Evolutionary conservation across 2,888 invertebrate genomes (phyloP).

Genomic region (Dascillus cervinus): DNA sequence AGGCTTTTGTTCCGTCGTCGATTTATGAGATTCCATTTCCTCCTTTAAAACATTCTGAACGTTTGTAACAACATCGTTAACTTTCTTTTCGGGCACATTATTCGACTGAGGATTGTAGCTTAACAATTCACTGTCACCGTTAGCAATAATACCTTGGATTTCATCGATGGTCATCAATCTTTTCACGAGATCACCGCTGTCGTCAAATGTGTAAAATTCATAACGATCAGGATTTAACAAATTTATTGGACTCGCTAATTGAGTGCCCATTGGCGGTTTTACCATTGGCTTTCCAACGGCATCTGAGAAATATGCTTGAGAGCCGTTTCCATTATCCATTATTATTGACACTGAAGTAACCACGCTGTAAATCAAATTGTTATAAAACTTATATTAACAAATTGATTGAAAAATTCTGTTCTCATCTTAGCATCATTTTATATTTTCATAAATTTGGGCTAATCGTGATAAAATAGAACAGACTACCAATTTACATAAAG

Average conservation of each 20-base stretch:
- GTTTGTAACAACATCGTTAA: slow-evolving; percentile 72
- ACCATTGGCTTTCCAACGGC: slow-evolving; percentile 60
- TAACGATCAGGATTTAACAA: slow-evolving; percentile 75
- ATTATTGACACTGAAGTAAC: slow-evolving; percentile 59
- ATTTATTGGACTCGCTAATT: slow-evolving; percentile 72
- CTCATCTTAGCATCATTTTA: too few species aligned
- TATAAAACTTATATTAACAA: too few species aligned
- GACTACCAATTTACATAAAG: too few species aligned
- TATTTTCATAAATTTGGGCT: too few species aligned
- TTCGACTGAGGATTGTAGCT: slow-evolving; percentile 41
- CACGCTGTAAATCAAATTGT: slow-evolving; percentile 51
- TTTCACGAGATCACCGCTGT: slow-evolving; percentile 73
- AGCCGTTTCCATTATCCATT: slow-evolving; percentile 48
- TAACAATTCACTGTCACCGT: slow-evolving; percentile 62
- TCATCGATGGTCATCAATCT: slow-evolving; percentile 77
- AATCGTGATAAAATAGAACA: too few species aligned
- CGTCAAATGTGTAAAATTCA: slow-evolving; percentile 82
- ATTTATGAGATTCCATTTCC: slow-evolving; percentile 60
- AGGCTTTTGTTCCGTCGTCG: slow-evolving; percentile 36
- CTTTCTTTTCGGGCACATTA: slow-evolving; percentile 53
- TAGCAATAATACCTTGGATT: slow-evolving; percentile 78
- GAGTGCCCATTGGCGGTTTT: slow-evolving; percentile 54
- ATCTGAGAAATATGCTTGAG: slow-evolving; percentile 57
- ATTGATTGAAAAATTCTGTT: too few species aligned
- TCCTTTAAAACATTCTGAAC: slow-evolving; percentile 78